Percentiles rank a stretch among this genome's conserved stretches.
Conservation (phyloP, 1,140 invertebrate genomes). For the Varroa destructor region DNA sequence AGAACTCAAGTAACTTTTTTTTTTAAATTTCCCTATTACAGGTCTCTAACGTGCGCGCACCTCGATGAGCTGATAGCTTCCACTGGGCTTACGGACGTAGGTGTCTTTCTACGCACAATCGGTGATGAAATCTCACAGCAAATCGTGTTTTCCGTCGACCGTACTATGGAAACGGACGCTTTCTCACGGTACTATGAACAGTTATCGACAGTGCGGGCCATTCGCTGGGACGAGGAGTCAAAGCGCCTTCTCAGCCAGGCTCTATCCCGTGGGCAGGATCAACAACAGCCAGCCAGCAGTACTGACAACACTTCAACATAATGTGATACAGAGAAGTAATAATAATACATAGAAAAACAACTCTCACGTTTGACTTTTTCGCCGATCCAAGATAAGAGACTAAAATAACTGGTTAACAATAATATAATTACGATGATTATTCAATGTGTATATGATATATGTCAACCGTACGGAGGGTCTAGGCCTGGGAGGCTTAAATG, state of each 20-base stretch:
- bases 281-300: no score
- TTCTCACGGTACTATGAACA: conserved; percentile 6
- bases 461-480: no score
- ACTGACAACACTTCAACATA: no score
- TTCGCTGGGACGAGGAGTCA: conserved; percentile 27
- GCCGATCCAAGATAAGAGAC: no score
- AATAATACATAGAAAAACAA: no score
- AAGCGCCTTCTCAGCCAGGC: conserved; percentile 19
- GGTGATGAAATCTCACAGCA: conserved; percentile 20
- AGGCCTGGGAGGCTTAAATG: no score
- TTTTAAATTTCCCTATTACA: background rate
- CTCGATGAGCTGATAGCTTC: conserved; percentile 26
- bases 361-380: no score
- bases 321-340: no score
- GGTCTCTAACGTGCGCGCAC: conserved; percentile 16
- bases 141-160: conserved; percentile 19
- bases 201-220: conserved; percentile 9
- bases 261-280: conserved; percentile 13
- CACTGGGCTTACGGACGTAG: conserved; percentile 22
- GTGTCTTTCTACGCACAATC: conserved; percentile 21
- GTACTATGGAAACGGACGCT: conserved; percentile 21
- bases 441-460: no score
- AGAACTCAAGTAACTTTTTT: no score
- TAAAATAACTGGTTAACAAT: no score
- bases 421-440: no score